Percentiles rank a stretch among this genome's conserved stretches.
Conservation (phyloP, 2,888 invertebrate genomes). For the Drosophila buzzatii region DNA sequence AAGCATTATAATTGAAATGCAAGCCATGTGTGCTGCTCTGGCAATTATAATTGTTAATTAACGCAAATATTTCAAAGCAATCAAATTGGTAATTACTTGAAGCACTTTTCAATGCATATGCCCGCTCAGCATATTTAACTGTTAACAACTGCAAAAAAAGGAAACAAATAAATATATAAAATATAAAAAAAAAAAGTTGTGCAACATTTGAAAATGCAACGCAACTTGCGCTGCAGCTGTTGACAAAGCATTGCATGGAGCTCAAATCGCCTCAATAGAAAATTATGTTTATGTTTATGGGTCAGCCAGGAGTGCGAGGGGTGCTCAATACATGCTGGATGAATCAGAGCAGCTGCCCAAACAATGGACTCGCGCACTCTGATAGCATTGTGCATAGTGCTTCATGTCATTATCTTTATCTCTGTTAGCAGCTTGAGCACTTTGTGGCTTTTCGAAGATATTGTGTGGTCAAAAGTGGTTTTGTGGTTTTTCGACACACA, state of each 20-base stretch:
- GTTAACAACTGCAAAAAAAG: slow-evolving; percentile 40
- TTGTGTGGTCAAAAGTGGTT: slow-evolving; percentile 53
- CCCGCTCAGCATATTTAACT: slow-evolving; percentile 9
- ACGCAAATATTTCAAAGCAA: not conserved
- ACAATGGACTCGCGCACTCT: slow-evolving; percentile 41
- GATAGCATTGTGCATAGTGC: slow-evolving; percentile 40
- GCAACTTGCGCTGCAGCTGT: slow-evolving; percentile 58
- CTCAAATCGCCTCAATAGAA: slow-evolving; percentile 54
- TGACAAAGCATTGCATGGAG: slow-evolving; percentile 57
- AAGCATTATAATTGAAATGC: too few species aligned
- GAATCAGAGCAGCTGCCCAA: slow-evolving; percentile 55
- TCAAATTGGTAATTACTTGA: not conserved
- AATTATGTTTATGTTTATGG: slow-evolving; percentile 64
- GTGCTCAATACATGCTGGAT: slow-evolving; percentile 30
- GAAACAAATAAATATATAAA: not conserved
- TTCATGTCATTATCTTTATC: slow-evolving; percentile 52
- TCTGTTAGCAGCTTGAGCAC: slow-evolving; percentile 36
- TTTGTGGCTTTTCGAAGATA: slow-evolving; percentile 50
- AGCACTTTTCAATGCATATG: not conserved
- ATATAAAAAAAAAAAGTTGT: slow-evolving; percentile 24
- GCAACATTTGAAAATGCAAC: slow-evolving; percentile 57
- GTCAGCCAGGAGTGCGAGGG: not conserved
- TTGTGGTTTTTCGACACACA: slow-evolving; percentile 41
- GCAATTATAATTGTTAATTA: not conserved
- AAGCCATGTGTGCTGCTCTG: too few species aligned